These are phyloP conservation scores for Idris sp. DNA, from an alignment of 1,140 invertebrate species.

Conservation along the genomic window DNA sequence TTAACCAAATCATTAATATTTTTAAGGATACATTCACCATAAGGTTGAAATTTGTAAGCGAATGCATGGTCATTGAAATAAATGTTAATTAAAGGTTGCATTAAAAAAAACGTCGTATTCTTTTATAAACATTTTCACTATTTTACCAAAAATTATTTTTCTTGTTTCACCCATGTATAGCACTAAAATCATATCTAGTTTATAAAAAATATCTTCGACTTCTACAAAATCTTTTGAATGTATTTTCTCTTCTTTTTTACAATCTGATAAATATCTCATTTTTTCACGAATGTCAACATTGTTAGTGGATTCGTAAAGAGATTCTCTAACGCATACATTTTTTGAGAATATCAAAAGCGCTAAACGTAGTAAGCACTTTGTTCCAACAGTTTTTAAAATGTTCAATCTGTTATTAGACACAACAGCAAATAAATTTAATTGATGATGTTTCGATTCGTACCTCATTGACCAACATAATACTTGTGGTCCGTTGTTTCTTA, in stretches of 20 bases:
- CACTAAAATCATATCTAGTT: conserved; percentile 37
- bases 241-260: conserved; percentile 16
- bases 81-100: conserved; percentile 18
- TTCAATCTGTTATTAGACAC: conserved; percentile 38
- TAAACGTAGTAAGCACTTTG: conserved; percentile 27
- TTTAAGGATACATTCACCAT: conserved; percentile 14
- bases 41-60: conserved; percentile 20
- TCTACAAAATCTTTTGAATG: conserved; percentile 17
- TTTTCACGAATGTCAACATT: conserved; percentile 13
- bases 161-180: conserved; percentile 26
- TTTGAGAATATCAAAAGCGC: conserved; percentile 28
- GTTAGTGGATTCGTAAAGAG: conserved; percentile 13
- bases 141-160: conserved; percentile 25
- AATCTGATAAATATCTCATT: conserved; percentile 20
- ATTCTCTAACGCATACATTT: conserved; percentile 22
- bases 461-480: conserved; percentile 44
- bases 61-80: conserved; percentile 42
- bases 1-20: conserved; percentile 23
- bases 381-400: conserved; percentile 38
- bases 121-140: conserved; percentile 34
- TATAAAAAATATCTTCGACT: conserved; percentile 16
- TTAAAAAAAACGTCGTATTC: conserved; percentile 12
- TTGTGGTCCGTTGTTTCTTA: conserved; percentile 42
- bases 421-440: no score
- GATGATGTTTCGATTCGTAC: conserved; percentile 52